phyloP scores from a whole-genome alignment of 1,140 invertebrate genomes.

The Magallana ariakensis region DNA sequence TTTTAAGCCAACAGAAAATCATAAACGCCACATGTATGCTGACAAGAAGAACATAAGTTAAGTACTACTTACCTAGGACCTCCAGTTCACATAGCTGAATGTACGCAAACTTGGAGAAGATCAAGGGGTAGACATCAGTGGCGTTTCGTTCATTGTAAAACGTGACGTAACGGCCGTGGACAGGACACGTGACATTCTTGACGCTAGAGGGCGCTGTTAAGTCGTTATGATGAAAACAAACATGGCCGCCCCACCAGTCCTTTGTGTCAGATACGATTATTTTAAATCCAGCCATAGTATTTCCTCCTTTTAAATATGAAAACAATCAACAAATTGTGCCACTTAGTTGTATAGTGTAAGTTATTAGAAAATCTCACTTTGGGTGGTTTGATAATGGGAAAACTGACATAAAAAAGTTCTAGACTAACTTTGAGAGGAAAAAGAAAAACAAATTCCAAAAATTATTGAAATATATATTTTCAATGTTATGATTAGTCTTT shows the following conservation, averaged over 20 bases:
- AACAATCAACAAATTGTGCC: no score
- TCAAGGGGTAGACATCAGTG: neutral
- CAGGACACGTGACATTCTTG: neutral
- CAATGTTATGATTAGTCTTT: no score
- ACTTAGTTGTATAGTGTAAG: no score
- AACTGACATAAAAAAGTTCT: no score
- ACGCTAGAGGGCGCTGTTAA: slow-evolving; percentile 1
- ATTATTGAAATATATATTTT: no score
- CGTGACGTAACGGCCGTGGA: neutral
- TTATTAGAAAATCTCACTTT: no score
- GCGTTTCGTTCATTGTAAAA: slow-evolving; percentile 11
- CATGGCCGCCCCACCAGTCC: neutral
- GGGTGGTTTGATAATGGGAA: no score
- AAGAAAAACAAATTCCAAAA: no score
- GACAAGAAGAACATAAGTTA: no score
- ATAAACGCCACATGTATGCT: no score
- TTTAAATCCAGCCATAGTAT: neutral
- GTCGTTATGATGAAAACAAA: neutral
- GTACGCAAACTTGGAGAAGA: neutral
- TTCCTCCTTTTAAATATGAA: neutral
- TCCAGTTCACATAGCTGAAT: slow-evolving; percentile 20
- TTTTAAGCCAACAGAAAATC: no score
- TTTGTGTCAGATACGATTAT: neutral
- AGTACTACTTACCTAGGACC: neutral
- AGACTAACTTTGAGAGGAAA: no score